Conservation (phyloP, 1,140 invertebrate genomes). For the Gonatopus flavifemur region DNA sequence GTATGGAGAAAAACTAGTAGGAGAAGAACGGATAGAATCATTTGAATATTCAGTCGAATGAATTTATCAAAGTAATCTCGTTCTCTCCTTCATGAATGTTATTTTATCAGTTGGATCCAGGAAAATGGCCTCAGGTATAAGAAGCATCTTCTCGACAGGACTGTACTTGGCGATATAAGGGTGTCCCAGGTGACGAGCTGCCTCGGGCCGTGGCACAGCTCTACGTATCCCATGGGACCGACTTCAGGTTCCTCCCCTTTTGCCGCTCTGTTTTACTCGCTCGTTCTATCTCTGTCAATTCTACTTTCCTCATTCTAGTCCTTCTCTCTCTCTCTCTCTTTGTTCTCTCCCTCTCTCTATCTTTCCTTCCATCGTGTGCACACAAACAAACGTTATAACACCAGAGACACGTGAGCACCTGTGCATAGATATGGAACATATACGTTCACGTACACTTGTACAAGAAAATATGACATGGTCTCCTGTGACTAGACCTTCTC, state of each 20-base stretch:
- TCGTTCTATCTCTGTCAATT: constrained; percentile 3
- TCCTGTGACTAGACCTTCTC: constrained; percentile 36
- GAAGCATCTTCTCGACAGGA: constrained; percentile 45
- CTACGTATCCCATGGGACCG: constrained; percentile 49
- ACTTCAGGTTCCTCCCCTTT: constrained; percentile 33
- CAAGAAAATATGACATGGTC: constrained; percentile 30
- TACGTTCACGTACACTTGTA: constrained; percentile 7
- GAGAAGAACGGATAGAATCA: no score
- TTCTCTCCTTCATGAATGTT: no score
- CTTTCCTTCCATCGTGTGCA: constrained; percentile 9
- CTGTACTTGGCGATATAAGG: constrained; percentile 53
- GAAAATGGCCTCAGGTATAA: constrained; percentile 33
- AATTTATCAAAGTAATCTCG: no score
- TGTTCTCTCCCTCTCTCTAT: constrained; percentile 4
- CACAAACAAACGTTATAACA: constrained; percentile 16
- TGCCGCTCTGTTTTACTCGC: constrained; percentile 8
- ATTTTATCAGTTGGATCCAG: no score
- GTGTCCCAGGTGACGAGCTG: constrained; percentile 55
- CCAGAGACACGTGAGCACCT: neutral
- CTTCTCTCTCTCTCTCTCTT: constrained; percentile 3
- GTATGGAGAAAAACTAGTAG: no score
- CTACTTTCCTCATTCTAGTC: neutral
- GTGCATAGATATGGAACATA: neutral
- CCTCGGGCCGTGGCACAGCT: constrained; percentile 50
- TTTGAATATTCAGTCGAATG: no score